A percentile compares a stretch with the other conserved stretches of the same genome.
phyloP scores from a whole-genome alignment of 1,140 invertebrate species.

The Tetragnatha versicolor region DNA sequence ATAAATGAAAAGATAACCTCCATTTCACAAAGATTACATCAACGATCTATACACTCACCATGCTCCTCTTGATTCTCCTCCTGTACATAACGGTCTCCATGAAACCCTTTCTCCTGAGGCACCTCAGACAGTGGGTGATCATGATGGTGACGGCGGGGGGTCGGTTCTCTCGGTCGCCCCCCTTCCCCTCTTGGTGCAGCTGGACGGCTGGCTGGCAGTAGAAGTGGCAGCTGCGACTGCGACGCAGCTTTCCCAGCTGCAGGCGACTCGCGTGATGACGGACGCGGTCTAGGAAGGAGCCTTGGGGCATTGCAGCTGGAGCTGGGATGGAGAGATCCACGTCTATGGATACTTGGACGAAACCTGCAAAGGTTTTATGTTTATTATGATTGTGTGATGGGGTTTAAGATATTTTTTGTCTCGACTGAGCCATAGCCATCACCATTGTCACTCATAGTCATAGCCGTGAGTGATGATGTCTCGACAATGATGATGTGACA shows the following conservation, averaged over 20 bases:
- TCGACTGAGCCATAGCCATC: too few species aligned
- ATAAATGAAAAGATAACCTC: background rate
- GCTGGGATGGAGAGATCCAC: too few species aligned
- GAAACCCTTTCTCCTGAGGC: constrained; percentile 15
- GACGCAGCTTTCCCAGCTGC: background rate
- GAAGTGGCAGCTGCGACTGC: background rate
- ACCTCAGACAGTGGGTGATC: constrained; percentile 21
- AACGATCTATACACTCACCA: background rate
- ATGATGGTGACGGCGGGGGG: background rate
- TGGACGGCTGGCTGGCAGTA: constrained; percentile 19
- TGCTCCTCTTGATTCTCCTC: background rate
- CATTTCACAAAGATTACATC: background rate
- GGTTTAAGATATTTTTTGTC: too few species aligned
- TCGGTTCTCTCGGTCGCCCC: background rate
- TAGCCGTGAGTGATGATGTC: too few species aligned
- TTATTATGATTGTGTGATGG: too few species aligned
- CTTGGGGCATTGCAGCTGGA: too few species aligned
- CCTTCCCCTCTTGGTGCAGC: background rate
- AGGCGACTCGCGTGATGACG: background rate
- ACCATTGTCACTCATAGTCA: too few species aligned
- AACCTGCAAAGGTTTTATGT: too few species aligned
- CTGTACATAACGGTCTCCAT: constrained; percentile 1
- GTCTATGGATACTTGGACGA: too few species aligned
- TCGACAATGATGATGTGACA: too few species aligned
- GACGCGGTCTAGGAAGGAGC: background rate